Evolutionary conservation across 2,888 invertebrate genomes (phyloP).

Genomic region (Acrobasis consociella): DNA sequence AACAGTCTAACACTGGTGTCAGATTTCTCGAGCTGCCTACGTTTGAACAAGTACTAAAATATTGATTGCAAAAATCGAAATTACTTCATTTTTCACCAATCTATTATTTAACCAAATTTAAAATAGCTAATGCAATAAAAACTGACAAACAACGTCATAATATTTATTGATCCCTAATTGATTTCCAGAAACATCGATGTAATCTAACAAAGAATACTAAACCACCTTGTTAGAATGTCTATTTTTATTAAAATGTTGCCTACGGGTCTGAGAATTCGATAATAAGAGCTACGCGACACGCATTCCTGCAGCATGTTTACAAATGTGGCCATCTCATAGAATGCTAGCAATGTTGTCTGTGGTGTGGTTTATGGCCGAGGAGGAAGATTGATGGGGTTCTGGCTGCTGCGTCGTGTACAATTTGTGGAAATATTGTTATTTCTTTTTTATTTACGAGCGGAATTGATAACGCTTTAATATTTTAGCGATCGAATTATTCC

Average conservation of each 20-base stretch:
- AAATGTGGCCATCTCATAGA: background rate
- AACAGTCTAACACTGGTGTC: too few species aligned
- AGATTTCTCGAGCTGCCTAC: too few species aligned
- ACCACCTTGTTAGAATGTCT: too few species aligned
- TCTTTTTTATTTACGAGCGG: background rate
- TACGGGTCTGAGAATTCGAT: conserved; percentile 1
- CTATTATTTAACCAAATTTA: too few species aligned
- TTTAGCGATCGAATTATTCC: background rate
- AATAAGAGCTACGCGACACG: conserved; percentile 9
- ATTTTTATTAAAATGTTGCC: background rate
- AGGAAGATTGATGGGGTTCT: conserved; percentile 5
- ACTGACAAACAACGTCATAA: background rate
- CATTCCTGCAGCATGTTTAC: conserved; percentile 1
- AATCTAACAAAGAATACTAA: background rate
- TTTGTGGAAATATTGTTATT: background rate
- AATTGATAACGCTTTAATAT: background rate
- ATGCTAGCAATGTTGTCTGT: background rate
- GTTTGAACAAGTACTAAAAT: too few species aligned
- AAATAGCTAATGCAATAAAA: background rate
- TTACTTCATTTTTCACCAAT: too few species aligned
- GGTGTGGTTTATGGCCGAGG: background rate
- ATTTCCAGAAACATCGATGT: conserved; percentile 4
- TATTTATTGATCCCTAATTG: background rate
- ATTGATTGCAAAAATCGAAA: too few species aligned
- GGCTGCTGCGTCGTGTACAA: background rate